Percentiles rank a stretch among this genome's conserved stretches.
Conservation (phyloP, 2,113 vertebrate species). For the Peromyscus polionotus region DNA sequence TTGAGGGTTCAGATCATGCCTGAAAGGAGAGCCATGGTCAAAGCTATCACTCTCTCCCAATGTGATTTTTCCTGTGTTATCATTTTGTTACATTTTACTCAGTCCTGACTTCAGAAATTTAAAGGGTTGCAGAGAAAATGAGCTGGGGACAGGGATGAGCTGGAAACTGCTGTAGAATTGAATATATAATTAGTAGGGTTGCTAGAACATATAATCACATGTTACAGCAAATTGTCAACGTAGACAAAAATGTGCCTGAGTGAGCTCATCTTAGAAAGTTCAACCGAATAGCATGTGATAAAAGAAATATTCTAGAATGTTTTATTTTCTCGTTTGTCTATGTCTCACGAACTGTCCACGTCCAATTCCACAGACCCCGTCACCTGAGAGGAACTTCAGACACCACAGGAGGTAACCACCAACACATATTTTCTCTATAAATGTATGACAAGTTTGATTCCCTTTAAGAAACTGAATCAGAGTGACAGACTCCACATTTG, state of each 20-base stretch:
- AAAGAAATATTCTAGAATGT: neutral
- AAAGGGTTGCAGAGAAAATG: neutral
- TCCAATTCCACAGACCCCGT: neutral
- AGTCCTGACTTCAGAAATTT: neutral
- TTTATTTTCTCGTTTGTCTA: neutral
- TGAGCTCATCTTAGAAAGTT: neutral
- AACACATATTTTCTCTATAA: slow-evolving; percentile 25
- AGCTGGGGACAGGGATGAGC: neutral
- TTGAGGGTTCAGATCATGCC: neutral
- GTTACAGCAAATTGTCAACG: neutral
- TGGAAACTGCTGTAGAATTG: neutral
- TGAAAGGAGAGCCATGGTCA: neutral
- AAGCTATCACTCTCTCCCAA: rapidly evolving
- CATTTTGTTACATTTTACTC: neutral
- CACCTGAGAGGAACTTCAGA: neutral
- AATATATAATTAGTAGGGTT: neutral
- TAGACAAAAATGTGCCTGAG: neutral
- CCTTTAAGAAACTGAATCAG: slow-evolving; percentile 53
- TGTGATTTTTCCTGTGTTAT: neutral
- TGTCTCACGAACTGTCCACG: neutral
- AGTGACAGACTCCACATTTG: slow-evolving; percentile 79
- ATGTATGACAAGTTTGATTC: slow-evolving; percentile 69
- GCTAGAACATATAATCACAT: neutral
- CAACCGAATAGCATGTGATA: neutral
- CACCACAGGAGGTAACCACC: neutral